Percentiles rank a stretch among this genome's conserved stretches.
Conservation (phyloP, 2,797 vertebrate species). For the Malacoctenus gilli region DNA sequence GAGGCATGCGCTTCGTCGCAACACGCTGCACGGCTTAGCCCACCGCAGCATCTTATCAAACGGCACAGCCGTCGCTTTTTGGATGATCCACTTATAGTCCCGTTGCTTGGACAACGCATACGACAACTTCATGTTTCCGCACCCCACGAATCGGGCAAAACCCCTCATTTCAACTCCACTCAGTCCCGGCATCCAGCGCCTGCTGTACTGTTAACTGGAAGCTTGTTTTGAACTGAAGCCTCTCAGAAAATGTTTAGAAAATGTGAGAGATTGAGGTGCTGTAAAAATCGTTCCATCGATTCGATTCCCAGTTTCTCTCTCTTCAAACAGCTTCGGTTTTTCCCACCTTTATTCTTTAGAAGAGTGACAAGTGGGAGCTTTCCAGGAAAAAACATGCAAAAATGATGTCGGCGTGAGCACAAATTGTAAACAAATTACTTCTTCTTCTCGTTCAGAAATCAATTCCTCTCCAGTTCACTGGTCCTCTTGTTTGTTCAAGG, state of each 20-base stretch:
- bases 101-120: slow-evolving; percentile 16
- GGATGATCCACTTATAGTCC: slow-evolving; percentile 35
- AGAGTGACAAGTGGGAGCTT: too few species aligned
- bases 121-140: slow-evolving; percentile 16
- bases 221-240: too few species aligned
- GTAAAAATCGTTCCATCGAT: too few species aligned
- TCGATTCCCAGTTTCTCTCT: too few species aligned
- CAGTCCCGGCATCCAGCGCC: not conserved
- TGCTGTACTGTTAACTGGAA: too few species aligned
- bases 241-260: too few species aligned
- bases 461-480: not conserved
- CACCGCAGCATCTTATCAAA: slow-evolving; percentile 51
- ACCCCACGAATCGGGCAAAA: not conserved
- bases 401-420: slow-evolving; percentile 1
- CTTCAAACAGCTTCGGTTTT: too few species aligned
- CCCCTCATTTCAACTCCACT: slow-evolving; percentile 8
- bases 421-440: slow-evolving; percentile 4
- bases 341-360: too few species aligned
- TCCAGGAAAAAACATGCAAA: not conserved
- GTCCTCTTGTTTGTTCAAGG: slow-evolving; percentile 3
- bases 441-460: not conserved
- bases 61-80: slow-evolving; percentile 50
- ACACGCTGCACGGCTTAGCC: slow-evolving; percentile 51
- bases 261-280: too few species aligned
- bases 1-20: slow-evolving; percentile 56